Base-by-base conservation (phyloP, 1,140 invertebrate genomes). In the Metopolophium dirhodum region DNA sequence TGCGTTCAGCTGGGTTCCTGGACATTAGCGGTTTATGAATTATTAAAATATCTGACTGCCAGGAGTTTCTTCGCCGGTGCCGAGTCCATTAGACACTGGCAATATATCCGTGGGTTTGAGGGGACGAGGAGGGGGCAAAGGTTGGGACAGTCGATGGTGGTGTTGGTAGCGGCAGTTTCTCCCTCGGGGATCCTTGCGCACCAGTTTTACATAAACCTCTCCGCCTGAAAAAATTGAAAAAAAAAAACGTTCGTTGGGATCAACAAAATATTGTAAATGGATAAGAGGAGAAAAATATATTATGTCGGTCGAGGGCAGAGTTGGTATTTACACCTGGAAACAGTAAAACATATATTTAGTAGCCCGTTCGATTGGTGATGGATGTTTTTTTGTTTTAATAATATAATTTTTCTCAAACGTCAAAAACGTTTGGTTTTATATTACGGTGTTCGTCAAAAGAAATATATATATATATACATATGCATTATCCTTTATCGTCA, bases 21-120 rank as follows among this genome's bases (percentile, higher is more conserved):
- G 91, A 93, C 91, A 93, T 93, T 93, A 93, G 91, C 82, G 82
- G 91, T 93, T 93, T 93, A 93, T 93, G 91, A 93, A 93, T 93
- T 93, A 93, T 93, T 93, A 86, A 93, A 93, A 93, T 92, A 83
- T 68, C 49, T 51, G 82, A 93, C 91, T 54, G 91, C 77, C 91
- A 49, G 91, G 47, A 49, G 68, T 92, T 83, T 92, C 91, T 91
- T 91, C 90, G 57, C 37, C 85, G 85, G 83, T 49, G 11, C 77
- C 11, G 68, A 92, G 77, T 92, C 91, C 91, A 92, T 92, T 92
- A 92, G 77, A 92, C 47, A 92, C 91, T 30, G 47, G 68, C 91
- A 82, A 92, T 92, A 92, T 92, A 92, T 92, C 45, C 68, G 61
- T 57, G 11, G 37, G 88, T 41, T 47, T 1, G 26, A 51, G n/a